Base-by-base conservation (phyloP, 2,113 vertebrate species). In the Istiophorus platypterus region DNA sequence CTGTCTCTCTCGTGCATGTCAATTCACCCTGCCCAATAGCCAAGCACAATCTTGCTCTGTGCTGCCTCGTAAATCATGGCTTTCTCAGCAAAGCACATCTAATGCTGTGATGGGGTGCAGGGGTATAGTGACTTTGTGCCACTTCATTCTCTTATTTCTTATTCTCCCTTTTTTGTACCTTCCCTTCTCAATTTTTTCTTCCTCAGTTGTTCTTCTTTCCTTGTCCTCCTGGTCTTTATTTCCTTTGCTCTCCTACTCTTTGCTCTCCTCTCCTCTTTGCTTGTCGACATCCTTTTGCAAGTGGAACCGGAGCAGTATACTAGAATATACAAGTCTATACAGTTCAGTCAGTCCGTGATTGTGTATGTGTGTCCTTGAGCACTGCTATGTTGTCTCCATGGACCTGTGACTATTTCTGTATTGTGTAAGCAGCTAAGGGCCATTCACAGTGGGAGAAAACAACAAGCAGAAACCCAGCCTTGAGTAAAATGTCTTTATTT, bases 41-140 rank as follows among this genome's bases (percentile, higher is more conserved):
- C 80, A 68, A 72, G 84, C 88, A 95, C 94, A 95, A 87, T 93
- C 92, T 91, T 90, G 81, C 82, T 92, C 91, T 94, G 93, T 95
- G 93, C 85, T 81, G 69, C 84, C 86, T 91, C 85, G 45, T 94
- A 91, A 95, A 94, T 91, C 89, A 90, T 78, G 45, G 29, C 91
- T 92, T 84, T 85, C 71, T 90, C 81, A 78, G 72, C 78, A 51
- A 56, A 76, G 86, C 51, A 42, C 82, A 45, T 82, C 76, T 65
- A 73, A 83, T 68, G 82, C 73, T 72, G 42, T 57, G 63, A 79
- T 58, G 71, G 51, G 74, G 37, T 67, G 58, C 63, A 37, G 37
- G n/a, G 51, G 26, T 76, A 79, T 69, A 31, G 70, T 74, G 77
- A 72, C 64, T 56, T 59, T 77, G 70, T 45, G 59, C 27, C 9